Percentiles rank a stretch among this genome's conserved stretches.
Evolutionary conservation across 2,797 vertebrate species (phyloP).

Genomic region (Anabas testudineus): DNA sequence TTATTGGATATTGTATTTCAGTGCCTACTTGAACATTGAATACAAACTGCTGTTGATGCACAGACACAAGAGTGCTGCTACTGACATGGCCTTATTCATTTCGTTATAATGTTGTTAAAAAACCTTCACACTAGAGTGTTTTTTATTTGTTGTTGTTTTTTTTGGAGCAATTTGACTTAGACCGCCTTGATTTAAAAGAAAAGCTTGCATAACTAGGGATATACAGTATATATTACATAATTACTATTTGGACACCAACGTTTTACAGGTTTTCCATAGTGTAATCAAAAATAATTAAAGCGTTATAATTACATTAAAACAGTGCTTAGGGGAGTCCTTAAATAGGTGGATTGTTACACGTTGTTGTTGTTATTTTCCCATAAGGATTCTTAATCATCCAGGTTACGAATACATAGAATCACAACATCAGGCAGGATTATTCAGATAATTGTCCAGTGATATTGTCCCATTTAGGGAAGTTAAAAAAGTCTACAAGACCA

Average conservation of each 20-base stretch:
- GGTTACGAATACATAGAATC: neutral
- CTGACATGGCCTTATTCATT: slow-evolving; percentile 33
- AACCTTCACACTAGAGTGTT: slow-evolving; percentile 10
- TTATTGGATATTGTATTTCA: slow-evolving; percentile 51
- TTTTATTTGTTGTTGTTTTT: no score
- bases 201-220: slow-evolving; percentile 3
- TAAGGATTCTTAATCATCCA: slow-evolving; percentile 8
- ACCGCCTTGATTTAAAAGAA: slow-evolving; percentile 9
- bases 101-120: slow-evolving; percentile 32
- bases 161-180: slow-evolving; percentile 16
- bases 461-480: neutral
- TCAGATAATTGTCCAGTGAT: neutral
- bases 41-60: slow-evolving; percentile 39
- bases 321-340: neutral
- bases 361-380: neutral
- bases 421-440: neutral
- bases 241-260: no score
- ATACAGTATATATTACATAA: neutral
- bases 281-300: neutral
- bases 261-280: neutral
- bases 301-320: neutral
- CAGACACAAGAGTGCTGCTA: slow-evolving; percentile 10
- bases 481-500: neutral
- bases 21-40: slow-evolving; percentile 41
- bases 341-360: neutral